Evolutionary conservation across 2,797 vertebrate species (phyloP).

Genomic region (Stomatorhinus walkeri): DNA sequence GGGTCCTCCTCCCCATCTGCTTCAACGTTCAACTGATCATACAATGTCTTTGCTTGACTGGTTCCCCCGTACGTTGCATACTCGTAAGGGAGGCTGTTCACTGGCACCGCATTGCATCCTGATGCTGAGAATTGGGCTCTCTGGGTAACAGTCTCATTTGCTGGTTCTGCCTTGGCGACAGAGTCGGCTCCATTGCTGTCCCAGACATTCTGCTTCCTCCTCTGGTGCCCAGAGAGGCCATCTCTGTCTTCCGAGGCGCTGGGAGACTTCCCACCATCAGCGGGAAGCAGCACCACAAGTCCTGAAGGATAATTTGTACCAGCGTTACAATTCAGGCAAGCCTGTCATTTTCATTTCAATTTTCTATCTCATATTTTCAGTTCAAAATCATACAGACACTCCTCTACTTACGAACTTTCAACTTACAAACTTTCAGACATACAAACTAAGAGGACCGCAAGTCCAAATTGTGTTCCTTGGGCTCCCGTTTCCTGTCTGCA

Average conservation of each 20-base stretch:
- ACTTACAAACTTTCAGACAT: not conserved
- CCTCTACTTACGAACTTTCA: not conserved
- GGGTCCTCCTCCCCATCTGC: constrained; percentile 33
- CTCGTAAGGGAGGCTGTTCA: not conserved
- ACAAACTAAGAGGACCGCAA: not conserved
- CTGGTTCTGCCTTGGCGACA: constrained; percentile 3
- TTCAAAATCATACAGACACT: not conserved
- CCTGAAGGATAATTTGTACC: not conserved
- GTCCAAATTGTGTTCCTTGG: not conserved
- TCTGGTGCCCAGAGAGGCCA: not conserved
- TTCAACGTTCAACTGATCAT: constrained; percentile 24
- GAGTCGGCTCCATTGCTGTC: not conserved
- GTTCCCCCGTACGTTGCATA: not conserved
- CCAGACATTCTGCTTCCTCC: not conserved
- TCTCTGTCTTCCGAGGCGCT: not conserved
- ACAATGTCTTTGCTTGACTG: constrained; percentile 30
- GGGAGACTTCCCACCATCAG: not conserved
- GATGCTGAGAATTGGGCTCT: not conserved
- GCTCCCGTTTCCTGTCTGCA: not conserved
- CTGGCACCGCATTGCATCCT: not conserved
- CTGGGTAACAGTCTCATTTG: not conserved
- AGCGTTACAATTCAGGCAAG: not conserved
- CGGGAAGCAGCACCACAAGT: not conserved
- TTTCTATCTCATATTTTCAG: not conserved
- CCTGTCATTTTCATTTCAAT: not conserved